Evolutionary conservation across 2,888 invertebrate genomes (phyloP).

Genomic region (Ophion costatus): DNA sequence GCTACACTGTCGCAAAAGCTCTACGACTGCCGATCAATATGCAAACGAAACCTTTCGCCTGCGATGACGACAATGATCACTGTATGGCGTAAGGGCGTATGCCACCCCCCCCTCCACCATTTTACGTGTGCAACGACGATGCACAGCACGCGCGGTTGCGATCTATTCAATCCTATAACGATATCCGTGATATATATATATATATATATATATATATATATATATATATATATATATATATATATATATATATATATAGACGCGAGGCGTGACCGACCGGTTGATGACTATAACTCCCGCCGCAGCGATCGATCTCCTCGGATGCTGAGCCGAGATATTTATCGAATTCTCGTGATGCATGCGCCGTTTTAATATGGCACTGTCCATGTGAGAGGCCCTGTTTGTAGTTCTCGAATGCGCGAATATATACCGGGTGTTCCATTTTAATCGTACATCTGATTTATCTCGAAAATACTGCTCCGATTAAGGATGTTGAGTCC

Average conservation of each 20-base stretch:
- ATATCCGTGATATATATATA: constrained; percentile 8
- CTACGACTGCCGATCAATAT: background rate
- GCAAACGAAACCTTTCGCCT: background rate
- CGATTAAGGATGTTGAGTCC: no score
- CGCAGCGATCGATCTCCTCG: constrained; percentile 55
- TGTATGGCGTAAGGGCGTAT: no score
- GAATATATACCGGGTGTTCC: background rate
- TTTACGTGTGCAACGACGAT: background rate
- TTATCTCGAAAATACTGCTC: no score
- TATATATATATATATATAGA: background rate
- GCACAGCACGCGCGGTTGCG: no score
- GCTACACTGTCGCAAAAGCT: background rate
- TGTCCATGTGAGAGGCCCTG: constrained; percentile 7
- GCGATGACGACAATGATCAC: no score
- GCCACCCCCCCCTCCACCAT: no score
- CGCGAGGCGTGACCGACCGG: constrained; percentile 57
- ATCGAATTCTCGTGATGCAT: constrained; percentile 56
- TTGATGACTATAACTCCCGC: constrained; percentile 42
- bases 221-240: no score
- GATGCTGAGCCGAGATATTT: constrained; percentile 46
- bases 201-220: no score
- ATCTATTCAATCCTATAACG: background rate
- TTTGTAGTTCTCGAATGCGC: constrained; percentile 7
- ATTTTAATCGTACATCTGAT: no score
- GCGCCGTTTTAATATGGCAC: constrained; percentile 41